These are phyloP conservation scores for Sparidentex hasta DNA, from an alignment of 2,797 vertebrate species.

Conservation along the genomic window DNA sequence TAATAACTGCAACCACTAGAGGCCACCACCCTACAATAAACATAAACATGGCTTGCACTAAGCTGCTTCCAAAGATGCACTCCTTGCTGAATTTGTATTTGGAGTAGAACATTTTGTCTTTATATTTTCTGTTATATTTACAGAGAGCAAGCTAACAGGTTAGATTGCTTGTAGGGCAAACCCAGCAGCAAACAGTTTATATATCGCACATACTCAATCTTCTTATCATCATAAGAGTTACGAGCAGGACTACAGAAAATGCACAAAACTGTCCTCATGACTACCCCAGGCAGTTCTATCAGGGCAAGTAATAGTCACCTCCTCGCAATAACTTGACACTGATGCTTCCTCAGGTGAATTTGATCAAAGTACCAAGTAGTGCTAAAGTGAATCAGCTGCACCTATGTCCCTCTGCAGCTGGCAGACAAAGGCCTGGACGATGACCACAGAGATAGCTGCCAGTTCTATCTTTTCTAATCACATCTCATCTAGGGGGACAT, in stretches of 20 bases:
- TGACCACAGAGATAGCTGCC: slow-evolving; percentile 19
- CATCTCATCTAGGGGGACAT: slow-evolving; percentile 58
- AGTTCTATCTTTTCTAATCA: slow-evolving; percentile 54
- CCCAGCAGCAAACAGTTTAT: neutral
- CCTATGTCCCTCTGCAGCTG: slow-evolving; percentile 36
- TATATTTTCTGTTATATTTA: neutral
- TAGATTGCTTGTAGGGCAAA: neutral
- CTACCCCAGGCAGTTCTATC: neutral
- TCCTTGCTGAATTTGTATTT: neutral
- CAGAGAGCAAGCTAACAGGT: neutral
- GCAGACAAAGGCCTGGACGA: slow-evolving; percentile 39
- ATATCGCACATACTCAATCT: neutral
- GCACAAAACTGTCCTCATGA: neutral
- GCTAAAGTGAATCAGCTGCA: slow-evolving; percentile 59
- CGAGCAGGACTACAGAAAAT: neutral
- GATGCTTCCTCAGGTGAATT: slow-evolving; percentile 16
- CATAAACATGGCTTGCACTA: too few relatives aligned
- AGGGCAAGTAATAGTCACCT: neutral
- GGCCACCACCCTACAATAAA: too few relatives aligned
- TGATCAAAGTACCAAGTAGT: slow-evolving; percentile 4
- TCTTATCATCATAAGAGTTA: slow-evolving; percentile 4
- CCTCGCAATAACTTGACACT: slow-evolving; percentile 2
- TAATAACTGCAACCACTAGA: too few relatives aligned
- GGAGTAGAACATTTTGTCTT: slow-evolving; percentile 1
- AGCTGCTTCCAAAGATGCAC: neutral